Evolutionary conservation across 2,888 invertebrate genomes (phyloP), one percentile per base, ranked within the genome.

Genomic region (Halocaridina rubra): DNA sequence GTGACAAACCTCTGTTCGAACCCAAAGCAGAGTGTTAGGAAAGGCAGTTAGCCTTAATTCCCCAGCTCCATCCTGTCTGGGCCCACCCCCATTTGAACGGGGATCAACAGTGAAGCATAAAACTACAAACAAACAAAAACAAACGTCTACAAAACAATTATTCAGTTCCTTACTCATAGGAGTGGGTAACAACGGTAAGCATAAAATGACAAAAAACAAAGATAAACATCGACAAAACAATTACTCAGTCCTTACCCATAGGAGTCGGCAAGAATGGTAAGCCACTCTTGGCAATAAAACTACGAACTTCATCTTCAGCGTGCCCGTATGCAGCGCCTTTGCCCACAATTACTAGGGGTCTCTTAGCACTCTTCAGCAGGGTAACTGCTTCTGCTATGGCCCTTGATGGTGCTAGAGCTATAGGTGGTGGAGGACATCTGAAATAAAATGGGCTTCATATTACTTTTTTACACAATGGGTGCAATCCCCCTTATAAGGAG

Each of bases 201-300:
- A 19, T 1, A 7, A 30, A 19, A n/a, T 16, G 30, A 30, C 30
- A 19, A 33, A 0, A 32, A 30, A 30, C 5, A 69, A 13, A 13
- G 16, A n/a, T n/a, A n/a, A n/a, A n/a, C n/a, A 13, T 61, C 10
- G 19, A n/a, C 64, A 61, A 19, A 61, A 61, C 1, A 10, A 61
- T 19, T 32, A n/a, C 24, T 24, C 32, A 91, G 7, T 93, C 93
- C 90, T 93, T 93, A 90, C 95, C 98, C 97, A 98, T 98, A 10
- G 98, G 98, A 3, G 97, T 98, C 0, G 98, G 96, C 88, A 98
- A 92, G 92, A 98, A 98, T 0, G 98, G 98, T 64, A 98, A 90
- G 88, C 94, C 94, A 2, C 95, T 94, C 22, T 92, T 91, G 13
- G 93, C 92, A 10, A 98, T 93, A 0, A 98, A 93, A 78, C 94